Evolutionary conservation across 2,797 vertebrate species (phyloP), one percentile per base, ranked within the genome.

Genomic region (Emys orbicularis): DNA sequence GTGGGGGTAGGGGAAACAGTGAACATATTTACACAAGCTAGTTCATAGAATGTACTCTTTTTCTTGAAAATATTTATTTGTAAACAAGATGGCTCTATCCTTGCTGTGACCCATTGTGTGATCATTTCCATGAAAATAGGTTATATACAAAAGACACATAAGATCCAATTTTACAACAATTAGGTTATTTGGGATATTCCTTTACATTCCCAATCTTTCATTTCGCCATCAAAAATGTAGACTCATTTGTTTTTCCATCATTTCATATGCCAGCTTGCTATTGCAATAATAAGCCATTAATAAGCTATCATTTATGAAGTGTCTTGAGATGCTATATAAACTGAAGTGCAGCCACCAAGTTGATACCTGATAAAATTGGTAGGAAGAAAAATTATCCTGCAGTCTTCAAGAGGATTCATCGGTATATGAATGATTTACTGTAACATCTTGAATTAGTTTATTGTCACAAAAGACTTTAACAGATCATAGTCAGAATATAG

Each of bases 371-470:
- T 53, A 57, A 27, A 89, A 76, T 76, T 77, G 19, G 18, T 72
- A 80, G 54, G 37, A 5, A 31, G 93, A 89, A 50, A 87, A 53
- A 18, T 16, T 81, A 87, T 41, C 79, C 57, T 89, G 76, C 50
- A 25, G 79, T 1, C 49, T 86, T 59, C 2, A 11, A 82, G 81
- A 96, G 92, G 77, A 56, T 85, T 82, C 5, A 18, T 79, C n/a
- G 23, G 44, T 72, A 65, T 79, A 57, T 72, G 44, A 74, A 86
- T 86, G 57, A 61, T 10, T 74, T 81, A 6, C 21, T 92, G 4
- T 56, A 12, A 93, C 95, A 90, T 94, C 92, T 97, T 97, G 92
- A 97, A 96, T 91, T 93, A 93, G 92, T 97, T 7, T 95, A 77
- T 82, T 79, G 81, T 94, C 84, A 84, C 11, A 41, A 95, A 81